Conservation (phyloP, 2,797 vertebrate genomes). For the Chaunax sp. region DNA sequence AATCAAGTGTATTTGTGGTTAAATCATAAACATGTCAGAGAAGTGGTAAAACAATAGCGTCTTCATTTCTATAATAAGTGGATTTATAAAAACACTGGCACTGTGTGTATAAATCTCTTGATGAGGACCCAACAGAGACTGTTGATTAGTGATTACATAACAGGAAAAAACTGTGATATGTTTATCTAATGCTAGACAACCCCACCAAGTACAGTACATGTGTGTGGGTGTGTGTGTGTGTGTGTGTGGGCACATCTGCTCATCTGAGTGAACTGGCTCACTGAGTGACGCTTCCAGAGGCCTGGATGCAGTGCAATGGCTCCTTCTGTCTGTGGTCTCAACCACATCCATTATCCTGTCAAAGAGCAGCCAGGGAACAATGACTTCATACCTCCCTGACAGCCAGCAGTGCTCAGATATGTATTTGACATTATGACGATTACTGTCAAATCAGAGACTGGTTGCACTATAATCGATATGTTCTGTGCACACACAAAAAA, state of each 20-base stretch:
- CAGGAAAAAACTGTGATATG: slow-evolving; percentile 31
- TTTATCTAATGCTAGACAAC: slow-evolving; percentile 33
- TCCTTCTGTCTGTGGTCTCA: slow-evolving; percentile 42
- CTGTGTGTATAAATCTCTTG: background rate
- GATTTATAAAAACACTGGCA: no score
- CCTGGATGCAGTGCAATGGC: slow-evolving; percentile 24
- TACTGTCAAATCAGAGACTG: slow-evolving; percentile 18
- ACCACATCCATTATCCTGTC: slow-evolving; percentile 68
- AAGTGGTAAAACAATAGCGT: background rate
- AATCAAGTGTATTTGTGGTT: background rate
- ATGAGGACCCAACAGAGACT: slow-evolving; percentile 18
- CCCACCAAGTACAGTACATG: slow-evolving; percentile 18
- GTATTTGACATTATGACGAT: slow-evolving; percentile 34
- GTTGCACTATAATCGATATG: slow-evolving; percentile 7
- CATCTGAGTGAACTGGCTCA: slow-evolving; percentile 33
- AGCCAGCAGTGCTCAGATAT: slow-evolving; percentile 41
- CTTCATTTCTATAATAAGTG: background rate
- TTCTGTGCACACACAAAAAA: slow-evolving; percentile 5
- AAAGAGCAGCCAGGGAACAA: slow-evolving; percentile 31
- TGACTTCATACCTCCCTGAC: slow-evolving; percentile 66
- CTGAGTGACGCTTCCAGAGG: slow-evolving; percentile 38
- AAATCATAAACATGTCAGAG: background rate
- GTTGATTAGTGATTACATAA: slow-evolving; percentile 21
- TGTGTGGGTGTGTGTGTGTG: background rate
- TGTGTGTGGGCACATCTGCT: slow-evolving; percentile 44